Base-by-base conservation (phyloP, 2,797 vertebrate species). In the Stomatorhinus walkeri region DNA sequence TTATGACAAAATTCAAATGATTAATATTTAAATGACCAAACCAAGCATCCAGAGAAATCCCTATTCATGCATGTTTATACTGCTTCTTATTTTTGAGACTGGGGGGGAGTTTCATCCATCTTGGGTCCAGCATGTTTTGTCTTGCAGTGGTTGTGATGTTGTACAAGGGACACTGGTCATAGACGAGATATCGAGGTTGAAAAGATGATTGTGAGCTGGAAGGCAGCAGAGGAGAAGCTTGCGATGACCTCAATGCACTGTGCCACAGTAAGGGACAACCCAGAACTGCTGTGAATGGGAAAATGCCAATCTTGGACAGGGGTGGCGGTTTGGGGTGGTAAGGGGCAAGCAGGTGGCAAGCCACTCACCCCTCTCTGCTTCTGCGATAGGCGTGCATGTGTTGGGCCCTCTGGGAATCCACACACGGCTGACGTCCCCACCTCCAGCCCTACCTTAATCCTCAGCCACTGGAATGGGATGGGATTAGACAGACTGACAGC, bases 401-500 rank as follows among this genome's bases (percentile, higher is more conserved):
- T 22, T 85, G 22, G 48, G 43, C 43, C 43, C 4, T 24, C 43
- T 49, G 81, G 22, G 19, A 6, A 43, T 16, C 81, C 46, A 49
- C n/a, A 10, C n/a, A 51, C 22, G 22, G n/a, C 46, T 48, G 79
- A 48, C 9, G n/a, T 48, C 7, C 79, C 79, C n/a, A 48, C 40
- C 79, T 14, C 9, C 52, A 87, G 46, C 81, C 64, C 61, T 12
- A 6, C 86, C 51, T 90, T 89, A 89, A 88, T 90, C 87, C 43
- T 43, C 89, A 68, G 49, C 89, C 81, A 49, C 88, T 88, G 32
- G 68, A 86, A 32, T 56, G 81, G 88, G 61, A 87, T 52, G 48
- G 87, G 49, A 89, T 90, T 86, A 90, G 86, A 79, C 88, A 88
- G 87, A 91, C 68, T 90, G 90, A 90, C 86, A 91, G 84, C 81